Percentiles rank a stretch among this genome's conserved stretches.
Conservation (phyloP, 2,797 vertebrate genomes). For the Clarias laeviceps region DNA sequence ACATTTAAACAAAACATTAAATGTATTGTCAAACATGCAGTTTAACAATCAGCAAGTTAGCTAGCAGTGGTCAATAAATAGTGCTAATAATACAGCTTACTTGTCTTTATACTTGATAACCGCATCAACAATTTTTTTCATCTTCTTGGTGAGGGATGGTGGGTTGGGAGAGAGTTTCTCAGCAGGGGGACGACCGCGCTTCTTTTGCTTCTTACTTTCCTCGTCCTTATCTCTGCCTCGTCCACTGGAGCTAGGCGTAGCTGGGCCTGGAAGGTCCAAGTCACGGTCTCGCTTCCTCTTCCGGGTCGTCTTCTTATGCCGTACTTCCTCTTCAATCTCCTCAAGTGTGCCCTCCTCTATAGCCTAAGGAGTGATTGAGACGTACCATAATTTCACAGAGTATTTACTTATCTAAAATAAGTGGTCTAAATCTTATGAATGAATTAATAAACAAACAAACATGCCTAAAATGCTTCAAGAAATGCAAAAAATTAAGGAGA, state of each 20-base stretch:
- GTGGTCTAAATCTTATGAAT: background rate
- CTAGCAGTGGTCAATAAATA: background rate
- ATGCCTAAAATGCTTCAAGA: background rate
- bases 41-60: background rate
- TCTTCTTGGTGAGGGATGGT: constrained; percentile 90
- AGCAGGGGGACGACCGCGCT: constrained; percentile 87
- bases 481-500: background rate
- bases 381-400: background rate
- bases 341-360: constrained; percentile 93
- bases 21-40: background rate
- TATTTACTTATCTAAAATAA: background rate
- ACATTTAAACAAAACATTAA: background rate
- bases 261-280: constrained; percentile 69
- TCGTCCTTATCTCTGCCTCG: constrained; percentile 89
- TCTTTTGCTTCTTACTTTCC: constrained; percentile 91
- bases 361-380: constrained; percentile 72
- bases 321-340: constrained; percentile 93
- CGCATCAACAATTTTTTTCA: constrained; percentile 93
- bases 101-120: constrained; percentile 97
- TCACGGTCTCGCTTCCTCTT: constrained; percentile 90
- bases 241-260: constrained; percentile 81
- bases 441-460: background rate
- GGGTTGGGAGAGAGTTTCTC: constrained; percentile 96
- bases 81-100: constrained; percentile 62
- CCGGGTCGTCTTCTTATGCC: constrained; percentile 90